phyloP scores from a whole-genome alignment of 2,888 invertebrate species.

The Sinotaia quadrata region DNA sequence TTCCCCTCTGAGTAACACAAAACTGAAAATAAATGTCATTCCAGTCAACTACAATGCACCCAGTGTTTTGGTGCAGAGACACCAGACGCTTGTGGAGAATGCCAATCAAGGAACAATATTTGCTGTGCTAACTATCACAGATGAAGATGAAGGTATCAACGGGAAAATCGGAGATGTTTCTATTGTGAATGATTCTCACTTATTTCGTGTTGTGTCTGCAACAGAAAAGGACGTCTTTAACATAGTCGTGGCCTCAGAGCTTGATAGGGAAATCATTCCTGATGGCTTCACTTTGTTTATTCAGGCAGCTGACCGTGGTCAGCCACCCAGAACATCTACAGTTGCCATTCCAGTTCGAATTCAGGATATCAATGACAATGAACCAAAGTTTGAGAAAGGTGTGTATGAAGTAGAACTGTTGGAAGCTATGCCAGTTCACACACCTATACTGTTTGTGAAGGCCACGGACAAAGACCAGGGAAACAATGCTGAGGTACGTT shows the following conservation, averaged over 20 bases:
- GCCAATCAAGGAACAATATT: constrained; percentile 83
- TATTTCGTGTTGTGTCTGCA: constrained; percentile 83
- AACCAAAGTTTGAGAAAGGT: constrained; percentile 80
- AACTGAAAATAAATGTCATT: constrained; percentile 79
- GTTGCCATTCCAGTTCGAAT: constrained; percentile 84
- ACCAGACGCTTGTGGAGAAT: constrained; percentile 84
- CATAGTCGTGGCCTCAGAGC: constrained; percentile 83
- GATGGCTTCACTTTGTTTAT: constrained; percentile 90
- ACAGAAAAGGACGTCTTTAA: constrained; percentile 74
- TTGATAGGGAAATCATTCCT: constrained; percentile 85
- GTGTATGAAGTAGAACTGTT: constrained; percentile 89
- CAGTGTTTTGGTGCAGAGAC: constrained; percentile 83
- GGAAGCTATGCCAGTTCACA: constrained; percentile 90
- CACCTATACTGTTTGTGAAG: constrained; percentile 80
- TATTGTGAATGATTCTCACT: constrained; percentile 91
- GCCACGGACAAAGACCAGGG: constrained; percentile 85
- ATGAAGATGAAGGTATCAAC: constrained; percentile 87
- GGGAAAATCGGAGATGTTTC: constrained; percentile 79
- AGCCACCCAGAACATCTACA: constrained; percentile 49
- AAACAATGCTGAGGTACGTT: constrained; percentile 85
- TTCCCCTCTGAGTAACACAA: constrained; percentile 76
- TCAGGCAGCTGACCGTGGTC: constrained; percentile 87
- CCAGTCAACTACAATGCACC: constrained; percentile 90
- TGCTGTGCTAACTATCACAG: constrained; percentile 88
- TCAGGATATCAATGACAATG: constrained; percentile 86